Evolutionary conservation across 2,888 invertebrate genomes (phyloP), one percentile per base, ranked within the genome.

Genomic region (Blera fallax): DNA sequence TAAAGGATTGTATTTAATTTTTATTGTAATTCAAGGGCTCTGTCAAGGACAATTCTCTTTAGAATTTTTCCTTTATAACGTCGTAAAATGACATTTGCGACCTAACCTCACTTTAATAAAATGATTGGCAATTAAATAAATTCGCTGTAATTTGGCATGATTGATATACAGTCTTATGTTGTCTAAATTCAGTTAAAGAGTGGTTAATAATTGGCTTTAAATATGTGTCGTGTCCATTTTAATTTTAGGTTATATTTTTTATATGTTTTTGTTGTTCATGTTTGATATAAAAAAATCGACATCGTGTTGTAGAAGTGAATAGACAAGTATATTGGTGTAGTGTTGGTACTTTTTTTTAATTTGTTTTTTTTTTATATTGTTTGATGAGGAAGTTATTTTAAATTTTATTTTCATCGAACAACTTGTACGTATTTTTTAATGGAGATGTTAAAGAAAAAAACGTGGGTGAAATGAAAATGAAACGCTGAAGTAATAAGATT

Each of bases 211-310:
- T 84, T 84, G 80, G 80, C 80, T 84, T 83, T 50, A 70, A 58
- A 76, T 60, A 52, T 80, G 70, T 80, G 84, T 80, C 70, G 84
- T 80, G 56, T 84, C 62, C 48, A 74, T 84, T 69, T 84, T 69
- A 52, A 24, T 76, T 65, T 45, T 24, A 60, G 52, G 24, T 77
- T 2, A 50, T 16, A 65, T 48, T 21, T 60, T 14, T 43, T 32
- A 29, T 37, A 21, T 67, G 56, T 65, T 62, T 62, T 27, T 16
- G 29, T 60, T 65, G 52, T 48, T 52, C n/a, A 48, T 43, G 18
- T 60, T 48, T 48, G 27, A 18, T 32, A 60, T n/a, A 27, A 50
- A 50, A n/a, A 8, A 21, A 7, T 62, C 64, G 43, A 64, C 52
- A 48, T 77, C 29, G 50, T 67, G 64, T 56, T 29, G 40, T 64